Conservation (phyloP, 2,888 invertebrate genomes). For the Drosophila cyrtoloma region DNA sequence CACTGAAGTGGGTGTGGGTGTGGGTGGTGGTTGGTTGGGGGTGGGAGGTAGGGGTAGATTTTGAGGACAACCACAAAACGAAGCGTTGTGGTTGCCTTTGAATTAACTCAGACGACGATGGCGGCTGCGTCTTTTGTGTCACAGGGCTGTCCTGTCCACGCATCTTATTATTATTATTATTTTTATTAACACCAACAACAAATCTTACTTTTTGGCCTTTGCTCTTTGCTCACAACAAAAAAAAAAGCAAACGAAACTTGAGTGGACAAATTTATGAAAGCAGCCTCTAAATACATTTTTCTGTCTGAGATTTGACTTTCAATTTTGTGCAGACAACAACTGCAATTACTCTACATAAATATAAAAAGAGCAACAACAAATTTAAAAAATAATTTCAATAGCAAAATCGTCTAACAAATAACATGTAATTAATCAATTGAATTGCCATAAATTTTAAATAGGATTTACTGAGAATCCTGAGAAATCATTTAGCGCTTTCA, state of each 20-base stretch:
- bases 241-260: background rate
- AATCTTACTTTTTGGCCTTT: constrained; percentile 8
- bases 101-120: constrained; percentile 40
- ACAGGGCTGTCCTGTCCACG: constrained; percentile 56
- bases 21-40: too few species aligned
- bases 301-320: background rate
- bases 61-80: constrained; percentile 49
- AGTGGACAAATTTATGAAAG: background rate
- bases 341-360: background rate
- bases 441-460: background rate
- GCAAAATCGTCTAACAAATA: background rate
- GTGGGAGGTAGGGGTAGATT: background rate
- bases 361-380: background rate
- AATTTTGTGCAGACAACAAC: background rate
- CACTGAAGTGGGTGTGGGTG: too few species aligned
- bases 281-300: background rate
- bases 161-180: constrained; percentile 50
- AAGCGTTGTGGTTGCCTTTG: constrained; percentile 56
- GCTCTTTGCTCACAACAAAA: background rate
- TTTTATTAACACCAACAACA: constrained; percentile 55
- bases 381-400: background rate
- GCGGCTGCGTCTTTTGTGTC: constrained; percentile 15
- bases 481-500: background rate
- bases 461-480: background rate
- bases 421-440: background rate